phyloP scores from a whole-genome alignment of 2,113 vertebrate species.

The Dermatemys mawii region DNA sequence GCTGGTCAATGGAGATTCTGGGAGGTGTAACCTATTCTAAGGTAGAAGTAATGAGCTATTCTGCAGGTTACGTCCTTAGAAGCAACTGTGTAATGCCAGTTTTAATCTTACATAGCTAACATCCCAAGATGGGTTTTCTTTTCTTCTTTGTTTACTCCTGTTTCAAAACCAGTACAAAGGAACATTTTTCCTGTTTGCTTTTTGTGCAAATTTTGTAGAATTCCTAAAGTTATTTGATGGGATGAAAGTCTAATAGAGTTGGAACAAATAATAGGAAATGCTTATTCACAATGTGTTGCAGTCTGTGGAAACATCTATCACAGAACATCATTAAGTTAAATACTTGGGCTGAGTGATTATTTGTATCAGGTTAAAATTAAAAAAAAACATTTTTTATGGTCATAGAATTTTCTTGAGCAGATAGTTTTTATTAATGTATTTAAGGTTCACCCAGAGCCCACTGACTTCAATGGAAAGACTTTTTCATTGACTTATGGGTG shows the following conservation, averaged over 20 bases:
- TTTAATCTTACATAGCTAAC: neutral
- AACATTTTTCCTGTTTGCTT: neutral
- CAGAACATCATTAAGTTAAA: neutral
- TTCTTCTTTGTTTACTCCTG: neutral
- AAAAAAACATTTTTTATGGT: neutral
- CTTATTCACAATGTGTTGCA: neutral
- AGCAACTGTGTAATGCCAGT: neutral
- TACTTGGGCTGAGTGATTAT: neutral
- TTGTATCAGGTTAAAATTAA: neutral
- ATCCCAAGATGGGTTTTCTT: neutral
- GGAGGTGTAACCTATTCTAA: conserved; percentile 5
- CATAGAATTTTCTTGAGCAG: neutral
- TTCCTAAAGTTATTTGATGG: neutral
- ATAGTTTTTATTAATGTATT: neutral
- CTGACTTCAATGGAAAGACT: neutral
- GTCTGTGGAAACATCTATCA: neutral
- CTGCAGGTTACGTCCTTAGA: neutral
- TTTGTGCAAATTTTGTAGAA: neutral
- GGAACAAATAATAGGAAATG: neutral
- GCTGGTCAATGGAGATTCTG: conserved; percentile 12
- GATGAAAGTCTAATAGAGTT: neutral
- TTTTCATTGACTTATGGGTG: fast-evolving
- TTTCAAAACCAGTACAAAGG: neutral
- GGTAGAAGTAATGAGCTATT: neutral
- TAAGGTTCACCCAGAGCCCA: neutral